phyloP scores from a whole-genome alignment of 2,797 vertebrate species.

The Ibycter americanus region DNA sequence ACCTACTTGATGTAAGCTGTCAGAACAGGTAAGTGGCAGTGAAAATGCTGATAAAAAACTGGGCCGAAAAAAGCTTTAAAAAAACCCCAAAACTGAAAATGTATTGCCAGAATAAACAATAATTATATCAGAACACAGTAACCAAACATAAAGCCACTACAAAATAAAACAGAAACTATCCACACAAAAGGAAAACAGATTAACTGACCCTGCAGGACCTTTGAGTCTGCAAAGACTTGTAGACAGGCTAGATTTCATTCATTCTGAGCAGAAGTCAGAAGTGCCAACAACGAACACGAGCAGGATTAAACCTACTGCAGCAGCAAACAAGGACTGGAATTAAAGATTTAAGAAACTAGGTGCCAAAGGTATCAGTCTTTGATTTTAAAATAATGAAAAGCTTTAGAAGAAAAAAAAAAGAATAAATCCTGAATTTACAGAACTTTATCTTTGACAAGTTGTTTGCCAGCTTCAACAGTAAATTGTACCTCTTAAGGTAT shows the following conservation, averaged over 20 bases:
- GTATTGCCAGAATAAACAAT: not conserved
- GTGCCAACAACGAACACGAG: not conserved
- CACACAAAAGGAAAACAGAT: not conserved
- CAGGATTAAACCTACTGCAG: not conserved
- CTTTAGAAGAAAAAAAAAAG: not conserved
- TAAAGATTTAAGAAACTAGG: not conserved
- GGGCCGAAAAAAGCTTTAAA: not conserved
- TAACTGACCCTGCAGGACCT: not conserved
- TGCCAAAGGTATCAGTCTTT: not conserved
- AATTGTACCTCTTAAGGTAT: not conserved
- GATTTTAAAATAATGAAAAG: not conserved
- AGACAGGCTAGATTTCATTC: not conserved
- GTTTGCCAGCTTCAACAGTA: not conserved
- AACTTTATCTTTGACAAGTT: not conserved
- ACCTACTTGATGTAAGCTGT: not conserved
- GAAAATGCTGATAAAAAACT: not conserved
- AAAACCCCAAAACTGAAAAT: not conserved
- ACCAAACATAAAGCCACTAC: not conserved
- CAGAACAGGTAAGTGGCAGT: not conserved
- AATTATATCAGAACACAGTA: not conserved
- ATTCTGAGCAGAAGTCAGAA: not conserved
- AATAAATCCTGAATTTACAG: not conserved
- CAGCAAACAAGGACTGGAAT: not conserved
- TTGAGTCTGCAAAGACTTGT: not conserved
- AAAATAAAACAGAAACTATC: not conserved